A percentile compares a stretch with the other conserved stretches of the same genome.
Evolutionary conservation across 2,113 vertebrate genomes (phyloP).

Genomic region (Centropristis striata): DNA sequence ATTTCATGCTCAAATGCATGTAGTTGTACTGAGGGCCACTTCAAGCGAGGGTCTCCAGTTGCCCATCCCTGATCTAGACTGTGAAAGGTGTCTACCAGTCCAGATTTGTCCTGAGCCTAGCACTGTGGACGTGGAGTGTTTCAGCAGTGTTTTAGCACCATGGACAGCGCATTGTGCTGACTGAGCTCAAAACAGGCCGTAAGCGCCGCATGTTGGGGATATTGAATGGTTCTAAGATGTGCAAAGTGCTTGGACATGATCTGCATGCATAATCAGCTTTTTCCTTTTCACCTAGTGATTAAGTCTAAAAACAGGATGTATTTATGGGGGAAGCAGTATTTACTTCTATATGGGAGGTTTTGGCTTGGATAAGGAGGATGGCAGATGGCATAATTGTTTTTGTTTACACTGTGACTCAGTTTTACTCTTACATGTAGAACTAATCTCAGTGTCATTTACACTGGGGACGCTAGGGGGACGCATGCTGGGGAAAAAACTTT

Average conservation of each 20-base stretch:
- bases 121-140: slow-evolving; percentile 3
- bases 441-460: background rate
- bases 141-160: slow-evolving; percentile 55
- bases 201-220: slow-evolving; percentile 27
- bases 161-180: slow-evolving; percentile 65
- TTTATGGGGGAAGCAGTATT: background rate
- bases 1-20: too few relatives aligned
- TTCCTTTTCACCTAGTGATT: background rate
- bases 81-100: background rate
- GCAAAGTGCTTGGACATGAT: slow-evolving; percentile 14
- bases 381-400: background rate
- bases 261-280: background rate
- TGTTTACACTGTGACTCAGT: background rate
- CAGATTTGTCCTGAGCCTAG: background rate
- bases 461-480: too few relatives aligned
- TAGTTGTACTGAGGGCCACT: too few relatives aligned
- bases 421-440: background rate
- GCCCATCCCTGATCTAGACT: too few relatives aligned
- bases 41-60: too few relatives aligned
- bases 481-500: too few relatives aligned
- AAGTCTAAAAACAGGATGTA: background rate
- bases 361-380: background rate
- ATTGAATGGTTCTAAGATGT: slow-evolving; percentile 15
- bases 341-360: background rate
- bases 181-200: slow-evolving; percentile 16